Percentiles rank a stretch among this genome's conserved stretches.
phyloP scores from a whole-genome alignment of 2,888 invertebrate species.

The Caenorhabditis sp. region DNA sequence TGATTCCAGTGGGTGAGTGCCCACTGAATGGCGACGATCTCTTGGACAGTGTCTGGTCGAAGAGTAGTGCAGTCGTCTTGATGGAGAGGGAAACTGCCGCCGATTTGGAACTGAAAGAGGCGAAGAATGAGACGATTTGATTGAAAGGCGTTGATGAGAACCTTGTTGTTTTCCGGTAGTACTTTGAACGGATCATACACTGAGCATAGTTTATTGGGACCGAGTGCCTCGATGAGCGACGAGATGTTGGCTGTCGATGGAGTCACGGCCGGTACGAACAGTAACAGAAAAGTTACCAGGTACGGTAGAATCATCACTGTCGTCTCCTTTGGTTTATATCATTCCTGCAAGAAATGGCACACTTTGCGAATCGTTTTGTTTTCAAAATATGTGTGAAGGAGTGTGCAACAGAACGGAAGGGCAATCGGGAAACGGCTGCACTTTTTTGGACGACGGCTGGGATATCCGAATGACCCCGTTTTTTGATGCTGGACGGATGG shows the following conservation, averaged over 20 bases:
- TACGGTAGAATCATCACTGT: constrained; percentile 51
- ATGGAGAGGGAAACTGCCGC: constrained; percentile 82
- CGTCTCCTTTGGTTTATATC: constrained; percentile 34
- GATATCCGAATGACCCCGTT: constrained; percentile 33
- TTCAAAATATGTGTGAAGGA: constrained; percentile 28
- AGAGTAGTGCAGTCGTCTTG: constrained; percentile 78
- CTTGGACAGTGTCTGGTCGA: constrained; percentile 80
- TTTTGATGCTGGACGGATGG: constrained; percentile 17
- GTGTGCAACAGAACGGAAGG: constrained; percentile 13
- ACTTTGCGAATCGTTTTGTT: constrained; percentile 12
- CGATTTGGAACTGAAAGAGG: constrained; percentile 80
- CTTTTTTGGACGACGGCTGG: constrained; percentile 20
- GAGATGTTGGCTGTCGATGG: constrained; percentile 59
- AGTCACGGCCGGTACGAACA: constrained; percentile 38
- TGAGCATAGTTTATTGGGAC: constrained; percentile 72
- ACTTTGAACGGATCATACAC: constrained; percentile 82
- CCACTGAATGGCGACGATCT: constrained; percentile 83
- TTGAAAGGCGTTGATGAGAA: constrained; percentile 6
- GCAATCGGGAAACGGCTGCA: constrained; percentile 18
- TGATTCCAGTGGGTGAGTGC: constrained; percentile 83
- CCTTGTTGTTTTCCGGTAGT: constrained; percentile 80
- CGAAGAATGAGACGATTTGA: background rate
- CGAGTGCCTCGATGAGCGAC: constrained; percentile 58
- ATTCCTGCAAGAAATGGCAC: constrained; percentile 42
- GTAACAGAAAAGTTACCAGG: constrained; percentile 51